These are phyloP conservation scores for Olivierus martensii DNA, from an alignment of 1,140 invertebrate species.

Conservation along the genomic window DNA sequence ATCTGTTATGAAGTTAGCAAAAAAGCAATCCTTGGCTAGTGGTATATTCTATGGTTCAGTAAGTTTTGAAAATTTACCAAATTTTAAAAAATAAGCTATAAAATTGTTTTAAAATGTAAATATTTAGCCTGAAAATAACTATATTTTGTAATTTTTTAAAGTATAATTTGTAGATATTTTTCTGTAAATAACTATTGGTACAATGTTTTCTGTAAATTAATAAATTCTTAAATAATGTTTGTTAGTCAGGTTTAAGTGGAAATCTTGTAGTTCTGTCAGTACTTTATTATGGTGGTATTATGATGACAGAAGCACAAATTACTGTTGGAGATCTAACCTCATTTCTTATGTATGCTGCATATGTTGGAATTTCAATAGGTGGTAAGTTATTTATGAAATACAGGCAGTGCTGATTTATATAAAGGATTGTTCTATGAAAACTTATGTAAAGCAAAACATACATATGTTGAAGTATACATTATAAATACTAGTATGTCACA, in stretches of 20 bases:
- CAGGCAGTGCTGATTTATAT: too few relatives aligned
- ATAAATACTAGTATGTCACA: too few relatives aligned
- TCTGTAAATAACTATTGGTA: too few relatives aligned
- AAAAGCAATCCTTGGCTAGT: constrained; percentile 71
- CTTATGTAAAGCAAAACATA: too few relatives aligned
- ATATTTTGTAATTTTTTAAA: too few relatives aligned
- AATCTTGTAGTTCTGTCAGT: constrained; percentile 84
- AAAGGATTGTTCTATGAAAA: too few relatives aligned
- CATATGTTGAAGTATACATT: too few relatives aligned
- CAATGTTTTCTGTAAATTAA: too few relatives aligned
- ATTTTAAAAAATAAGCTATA: too few relatives aligned
- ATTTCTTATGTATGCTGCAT: constrained; percentile 83
- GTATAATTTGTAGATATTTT: too few relatives aligned
- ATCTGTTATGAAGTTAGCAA: constrained; percentile 59
- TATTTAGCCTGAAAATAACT: too few relatives aligned
- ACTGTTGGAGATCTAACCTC: constrained; percentile 80
- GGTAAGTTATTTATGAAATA: constrained; percentile 26
- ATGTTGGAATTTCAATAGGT: constrained; percentile 75
- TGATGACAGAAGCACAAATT: constrained; percentile 66
- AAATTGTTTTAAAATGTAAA: background rate
- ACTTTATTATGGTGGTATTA: constrained; percentile 79
- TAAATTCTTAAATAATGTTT: constrained; percentile 15
- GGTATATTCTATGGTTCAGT: constrained; percentile 86
- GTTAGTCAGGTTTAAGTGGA: constrained; percentile 78
- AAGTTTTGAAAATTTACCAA: too few relatives aligned